Base-by-base conservation (phyloP, 2,113 vertebrate species). In the Symphodus melops region DNA sequence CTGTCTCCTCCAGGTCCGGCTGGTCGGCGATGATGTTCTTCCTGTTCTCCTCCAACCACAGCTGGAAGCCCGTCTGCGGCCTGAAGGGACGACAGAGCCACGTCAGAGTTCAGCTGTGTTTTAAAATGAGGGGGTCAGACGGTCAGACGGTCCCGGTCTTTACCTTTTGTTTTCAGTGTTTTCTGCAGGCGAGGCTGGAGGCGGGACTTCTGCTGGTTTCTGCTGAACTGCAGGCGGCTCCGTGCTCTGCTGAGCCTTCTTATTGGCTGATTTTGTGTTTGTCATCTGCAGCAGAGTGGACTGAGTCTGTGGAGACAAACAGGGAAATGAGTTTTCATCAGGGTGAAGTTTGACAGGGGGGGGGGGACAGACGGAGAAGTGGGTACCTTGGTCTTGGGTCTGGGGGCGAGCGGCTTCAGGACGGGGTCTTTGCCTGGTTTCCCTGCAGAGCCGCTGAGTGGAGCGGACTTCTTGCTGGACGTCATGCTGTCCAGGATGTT, bases 21-120 rank as follows among this genome's bases (percentile, higher is more conserved):
- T 93, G 92, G 68, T 96, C 96, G 2, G 91, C 82, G 20, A 95
- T 65, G 85, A 99, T 97, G 55, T 58, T 91, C 85, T 94, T 95
- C 90, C 97, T 94, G 80, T 97, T 96, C 91, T 98, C 96, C 75
- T 97, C 96, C 0, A 99, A 88, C 98, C 98, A 99, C 69, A 96
- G 92, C 89, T 99, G 96, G 92, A 99, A 99, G 17, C 98, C 98
- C 0, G 97, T 99, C 92, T 93, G 97, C 0, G 96, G 95, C 69
- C 98, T 99, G 84, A 79, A 89, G 33, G 19, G 66, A 20, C 28
- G 28, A 63, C 6, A 66, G 4, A 41, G 21, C 10, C 3, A 25
- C 10, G 17, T 74, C 19, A 73, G 12, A 20, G 46, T 1, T 2
- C 25, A 14, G 3, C 0, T 3, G 1, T 23, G 13, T 5, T 19